Conservation (phyloP, 2,113 vertebrate species). For the Triplophysa dalaica region DNA sequence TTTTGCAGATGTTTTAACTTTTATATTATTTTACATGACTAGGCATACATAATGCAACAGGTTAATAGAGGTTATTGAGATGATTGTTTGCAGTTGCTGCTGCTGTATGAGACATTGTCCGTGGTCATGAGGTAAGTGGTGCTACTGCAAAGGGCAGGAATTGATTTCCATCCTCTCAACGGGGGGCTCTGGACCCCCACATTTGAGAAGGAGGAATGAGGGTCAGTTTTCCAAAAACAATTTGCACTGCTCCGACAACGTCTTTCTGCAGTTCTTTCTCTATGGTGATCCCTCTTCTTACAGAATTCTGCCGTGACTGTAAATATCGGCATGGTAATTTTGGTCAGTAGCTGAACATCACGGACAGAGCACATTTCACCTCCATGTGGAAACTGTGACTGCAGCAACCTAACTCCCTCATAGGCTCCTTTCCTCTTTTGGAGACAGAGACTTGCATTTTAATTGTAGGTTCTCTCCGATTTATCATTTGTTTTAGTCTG, state of each 20-base stretch:
- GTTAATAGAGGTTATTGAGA: slow-evolving; percentile 62
- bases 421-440: slow-evolving; percentile 62
- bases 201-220: slow-evolving; percentile 26
- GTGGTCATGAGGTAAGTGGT: slow-evolving; percentile 59
- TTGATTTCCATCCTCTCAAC: slow-evolving; percentile 59
- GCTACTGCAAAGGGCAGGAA: slow-evolving; percentile 55
- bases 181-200: slow-evolving; percentile 31
- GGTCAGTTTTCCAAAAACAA: slow-evolving; percentile 47
- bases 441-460: slow-evolving; percentile 56
- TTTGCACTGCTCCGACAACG: background rate
- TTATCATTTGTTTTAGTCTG: slow-evolving; percentile 61
- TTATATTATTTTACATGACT: slow-evolving; percentile 53
- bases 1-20: slow-evolving; percentile 45
- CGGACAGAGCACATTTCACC: slow-evolving; percentile 27
- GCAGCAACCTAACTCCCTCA: slow-evolving; percentile 54
- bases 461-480: slow-evolving; percentile 67
- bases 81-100: slow-evolving; percentile 73
- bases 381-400: slow-evolving; percentile 61
- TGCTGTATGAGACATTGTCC: slow-evolving; percentile 49
- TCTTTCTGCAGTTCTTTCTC: background rate
- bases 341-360: slow-evolving; percentile 58
- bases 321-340: slow-evolving; percentile 60
- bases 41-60: slow-evolving; percentile 56
- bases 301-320: slow-evolving; percentile 47
- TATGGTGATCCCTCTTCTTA: background rate